Evolutionary conservation across 2,113 vertebrate species (phyloP).

Genomic region (Desmodus rotundus): DNA sequence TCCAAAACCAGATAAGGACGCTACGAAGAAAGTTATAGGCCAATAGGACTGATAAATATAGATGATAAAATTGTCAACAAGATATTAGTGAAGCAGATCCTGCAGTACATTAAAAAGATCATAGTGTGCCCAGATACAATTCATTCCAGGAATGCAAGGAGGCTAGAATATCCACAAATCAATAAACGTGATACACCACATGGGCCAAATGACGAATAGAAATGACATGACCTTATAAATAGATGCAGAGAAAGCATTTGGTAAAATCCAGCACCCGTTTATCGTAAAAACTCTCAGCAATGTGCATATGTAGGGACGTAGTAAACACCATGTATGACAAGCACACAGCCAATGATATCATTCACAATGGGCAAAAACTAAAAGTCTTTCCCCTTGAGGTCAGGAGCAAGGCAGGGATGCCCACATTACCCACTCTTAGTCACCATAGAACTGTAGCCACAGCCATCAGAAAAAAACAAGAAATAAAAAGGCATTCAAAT

Average conservation of each 20-base stretch:
- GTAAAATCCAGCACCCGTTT: background rate
- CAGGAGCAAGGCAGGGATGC: background rate
- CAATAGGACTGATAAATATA: background rate
- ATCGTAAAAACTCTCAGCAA: no score
- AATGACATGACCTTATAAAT: background rate
- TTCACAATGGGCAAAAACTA: background rate
- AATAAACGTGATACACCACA: background rate
- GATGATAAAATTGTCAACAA: background rate
- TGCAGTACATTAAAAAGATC: background rate
- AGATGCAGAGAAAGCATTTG: background rate
- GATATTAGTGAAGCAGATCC: background rate
- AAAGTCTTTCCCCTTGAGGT: background rate
- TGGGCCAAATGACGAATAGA: background rate
- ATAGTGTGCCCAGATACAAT: background rate
- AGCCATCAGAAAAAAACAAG: background rate
- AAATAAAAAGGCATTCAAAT: background rate
- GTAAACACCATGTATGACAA: background rate
- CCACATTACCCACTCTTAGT: background rate
- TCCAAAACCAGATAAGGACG: background rate
- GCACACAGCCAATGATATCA: background rate
- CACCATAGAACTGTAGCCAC: background rate
- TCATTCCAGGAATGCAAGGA: background rate
- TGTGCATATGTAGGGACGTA: background rate
- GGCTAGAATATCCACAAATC: background rate
- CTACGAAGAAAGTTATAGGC: background rate